These are phyloP conservation scores for Orchestia grillus DNA, from an alignment of 1,140 invertebrate genomes.

Conservation along the genomic window DNA sequence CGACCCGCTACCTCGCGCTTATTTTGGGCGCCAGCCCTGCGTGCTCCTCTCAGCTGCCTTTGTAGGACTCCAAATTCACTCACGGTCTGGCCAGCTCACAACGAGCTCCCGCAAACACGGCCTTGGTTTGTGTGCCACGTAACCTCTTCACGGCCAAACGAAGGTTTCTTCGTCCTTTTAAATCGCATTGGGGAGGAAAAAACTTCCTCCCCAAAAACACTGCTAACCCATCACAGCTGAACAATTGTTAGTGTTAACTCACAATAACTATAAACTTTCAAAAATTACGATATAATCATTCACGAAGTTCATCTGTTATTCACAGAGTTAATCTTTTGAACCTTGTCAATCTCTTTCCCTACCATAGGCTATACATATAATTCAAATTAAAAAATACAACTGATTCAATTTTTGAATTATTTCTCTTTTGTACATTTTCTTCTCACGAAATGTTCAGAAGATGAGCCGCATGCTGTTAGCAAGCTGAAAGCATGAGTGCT, in stretches of 20 bases:
- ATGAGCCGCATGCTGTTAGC: neutral
- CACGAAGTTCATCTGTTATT: neutral
- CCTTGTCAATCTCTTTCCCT: no score
- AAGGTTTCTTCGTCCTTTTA: neutral
- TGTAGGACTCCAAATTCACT: neutral
- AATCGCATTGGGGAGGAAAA: no score
- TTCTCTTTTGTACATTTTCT: neutral
- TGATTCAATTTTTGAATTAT: neutral
- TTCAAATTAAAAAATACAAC: neutral
- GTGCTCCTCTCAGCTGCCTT: neutral
- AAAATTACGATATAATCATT: neutral
- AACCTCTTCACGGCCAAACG: neutral
- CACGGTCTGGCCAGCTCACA: neutral
- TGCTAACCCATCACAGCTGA: no score
- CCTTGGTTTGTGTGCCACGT: neutral
- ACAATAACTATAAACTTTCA: neutral
- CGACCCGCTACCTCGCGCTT: constrained; percentile 26
- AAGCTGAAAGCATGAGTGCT: neutral
- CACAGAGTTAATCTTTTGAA: no score
- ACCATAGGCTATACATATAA: neutral
- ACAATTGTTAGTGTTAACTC: neutral
- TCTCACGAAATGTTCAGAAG: neutral
- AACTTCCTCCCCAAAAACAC: no score
- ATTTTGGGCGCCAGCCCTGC: neutral
- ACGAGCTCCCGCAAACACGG: neutral